Evolutionary conservation across 1,140 invertebrate genomes (phyloP), one percentile per base, ranked within the genome.

Genomic region (Archegozetes longisetosus): DNA sequence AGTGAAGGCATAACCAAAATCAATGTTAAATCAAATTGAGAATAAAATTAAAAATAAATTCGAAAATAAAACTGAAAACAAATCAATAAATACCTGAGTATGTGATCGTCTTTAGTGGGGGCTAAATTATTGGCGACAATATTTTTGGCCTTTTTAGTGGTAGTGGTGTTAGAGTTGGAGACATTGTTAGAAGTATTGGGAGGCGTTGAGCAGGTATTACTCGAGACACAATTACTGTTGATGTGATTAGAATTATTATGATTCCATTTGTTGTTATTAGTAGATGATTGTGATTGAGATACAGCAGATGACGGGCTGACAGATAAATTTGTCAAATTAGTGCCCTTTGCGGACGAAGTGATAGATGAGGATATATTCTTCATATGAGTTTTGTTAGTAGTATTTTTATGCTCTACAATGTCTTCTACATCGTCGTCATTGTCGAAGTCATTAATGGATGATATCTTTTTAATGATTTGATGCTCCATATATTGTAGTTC

Each of bases 51-150:
- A n/a, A n/a, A n/a, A n/a, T n/a, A n/a, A n/a, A n/a, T n/a, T n/a
- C n/a, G n/a, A n/a, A n/a, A n/a, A n/a, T n/a, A n/a, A n/a, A n/a
- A n/a, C n/a, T n/a, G n/a, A n/a, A n/a, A n/a, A n/a, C n/a, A n/a
- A n/a, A n/a, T n/a, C n/a, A n/a, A n/a, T n/a, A n/a, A n/a, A n/a
- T n/a, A 79, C 78, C 77, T 79, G 64, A 75, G 73, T 64, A 75
- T 76, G 72, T 78, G 78, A 64, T 80, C 79, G 50, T 80, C 78
- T 69, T 78, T 78, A 68, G 79, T 69, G 66, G 69, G 64, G 40
- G 59, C 59, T 12, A 62, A 61, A 64, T 55, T 64, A 50, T 58
- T 68, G 14, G 64, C 54, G 48, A 65, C 46, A 77, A 75, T 65
- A 79, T 75, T 63, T 74, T 72, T 65, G 74, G 72, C 66, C 72